Evolutionary conservation across 2,888 invertebrate genomes (phyloP), one percentile per base, ranked within the genome.

Genomic region (Rhodophaea formosa): DNA sequence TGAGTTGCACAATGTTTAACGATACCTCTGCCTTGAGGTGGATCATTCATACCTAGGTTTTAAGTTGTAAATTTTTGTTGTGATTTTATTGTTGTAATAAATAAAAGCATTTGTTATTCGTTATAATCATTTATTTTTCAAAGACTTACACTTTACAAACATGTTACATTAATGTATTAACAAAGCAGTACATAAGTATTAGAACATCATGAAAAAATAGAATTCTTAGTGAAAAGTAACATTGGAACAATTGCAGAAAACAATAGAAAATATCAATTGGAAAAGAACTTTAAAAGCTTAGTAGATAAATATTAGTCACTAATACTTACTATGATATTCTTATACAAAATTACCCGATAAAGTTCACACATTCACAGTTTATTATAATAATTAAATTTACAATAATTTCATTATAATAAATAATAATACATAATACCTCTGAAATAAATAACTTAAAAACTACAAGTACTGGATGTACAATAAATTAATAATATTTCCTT

Each of bases 401-500:
- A 10, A 46, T 23, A 42, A 55, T 47, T 51, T 32, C 1, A 44
- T 49, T 49, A 15, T 39, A 43, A 55, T 56, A 46, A 51, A 59
- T 42, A 52, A 56, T 32, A 52, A 55, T n/a, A n/a, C n/a, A n/a
- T 23, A 23, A 23, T 45, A 32, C 15, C 32, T 51, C 14, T 51
- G 12, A 44, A 51, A 44, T 52, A 52, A 45, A 45, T 44, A 32
- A 39, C 23, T 57, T 35, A 53, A 46, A 42, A 16, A 53, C 10
- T 53, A 54, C 45, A 30, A 16, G 51, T 54, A 47, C 52, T 47
- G 43, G 23, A 32, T 46, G 32, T 61, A 61, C 47, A 59, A 59
- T 57, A 23, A 56, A 61, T 61, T 60, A 58, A 44, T 53, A 56
- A 56, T 35, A 56, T 57, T 51, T 56, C n/a, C 51, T 60, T 23